Evolutionary conservation across 2,113 vertebrate genomes (phyloP).

Genomic region (Paratilapia polleni): DNA sequence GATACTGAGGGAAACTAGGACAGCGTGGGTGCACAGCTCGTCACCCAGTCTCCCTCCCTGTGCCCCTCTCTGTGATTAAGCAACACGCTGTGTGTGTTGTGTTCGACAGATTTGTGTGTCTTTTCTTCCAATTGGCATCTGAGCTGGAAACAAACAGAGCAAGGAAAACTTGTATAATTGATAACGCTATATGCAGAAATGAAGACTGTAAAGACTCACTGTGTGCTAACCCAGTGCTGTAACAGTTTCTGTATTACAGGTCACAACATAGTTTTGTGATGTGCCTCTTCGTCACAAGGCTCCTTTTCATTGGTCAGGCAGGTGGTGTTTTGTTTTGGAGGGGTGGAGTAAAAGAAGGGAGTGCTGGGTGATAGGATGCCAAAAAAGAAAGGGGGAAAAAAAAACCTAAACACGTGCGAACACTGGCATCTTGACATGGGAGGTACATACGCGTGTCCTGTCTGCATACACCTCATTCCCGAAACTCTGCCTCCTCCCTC

Average conservation of each 20-base stretch:
- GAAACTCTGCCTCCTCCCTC: not conserved
- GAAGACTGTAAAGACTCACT: not conserved
- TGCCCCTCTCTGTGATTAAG: slow-evolving; percentile 55
- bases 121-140: slow-evolving; percentile 33
- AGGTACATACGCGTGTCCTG: slow-evolving; percentile 17
- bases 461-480: not conserved
- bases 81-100: slow-evolving; percentile 45
- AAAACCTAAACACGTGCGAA: slow-evolving; percentile 34
- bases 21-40: slow-evolving; percentile 65
- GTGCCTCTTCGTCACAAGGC: not conserved
- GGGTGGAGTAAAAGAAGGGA: not conserved
- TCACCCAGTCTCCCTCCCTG: slow-evolving; percentile 56
- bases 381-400: not conserved
- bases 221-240: not conserved
- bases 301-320: not conserved
- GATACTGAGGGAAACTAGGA: slow-evolving; percentile 61
- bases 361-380: not conserved
- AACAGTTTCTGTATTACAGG: slow-evolving; percentile 2
- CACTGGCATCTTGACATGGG: slow-evolving; percentile 32
- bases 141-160: slow-evolving; percentile 33
- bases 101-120: slow-evolving; percentile 38
- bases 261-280: not conserved
- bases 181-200: not conserved
- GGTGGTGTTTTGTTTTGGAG: slow-evolving; percentile 11
- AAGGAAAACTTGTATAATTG: not conserved